Conservation (phyloP, 92 coral and sea anemone genomes). For the Porites evermanni region DNA sequence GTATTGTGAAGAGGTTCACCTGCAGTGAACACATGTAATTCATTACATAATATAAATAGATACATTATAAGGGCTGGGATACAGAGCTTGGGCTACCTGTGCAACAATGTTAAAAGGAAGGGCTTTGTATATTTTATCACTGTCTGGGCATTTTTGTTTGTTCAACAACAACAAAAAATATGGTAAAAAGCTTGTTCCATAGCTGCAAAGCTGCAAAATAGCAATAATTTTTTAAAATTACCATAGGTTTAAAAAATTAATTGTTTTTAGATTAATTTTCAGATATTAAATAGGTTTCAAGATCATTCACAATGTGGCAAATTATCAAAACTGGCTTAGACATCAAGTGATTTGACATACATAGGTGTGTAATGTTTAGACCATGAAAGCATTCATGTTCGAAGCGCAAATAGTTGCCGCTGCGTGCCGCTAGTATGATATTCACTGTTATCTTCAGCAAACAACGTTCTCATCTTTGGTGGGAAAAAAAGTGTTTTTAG, state of each 20-base stretch:
- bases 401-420: neutral
- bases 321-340: neutral
- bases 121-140: too few relatives aligned
- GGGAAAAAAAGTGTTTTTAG: neutral
- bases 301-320: neutral
- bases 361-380: neutral
- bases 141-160: too few relatives aligned
- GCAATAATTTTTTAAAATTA: neutral
- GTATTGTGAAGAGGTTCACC: too few relatives aligned
- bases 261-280: conserved; percentile 7
- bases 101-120: too few relatives aligned
- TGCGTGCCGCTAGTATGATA: neutral
- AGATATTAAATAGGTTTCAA: neutral
- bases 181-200: too few relatives aligned
- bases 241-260: neutral
- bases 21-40: too few relatives aligned
- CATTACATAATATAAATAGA: too few relatives aligned
- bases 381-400: neutral
- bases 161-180: too few relatives aligned
- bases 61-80: too few relatives aligned
- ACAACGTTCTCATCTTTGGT: neutral
- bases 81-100: too few relatives aligned
- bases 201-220: too few relatives aligned
- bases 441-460: neutral
- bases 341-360: neutral